A percentile compares a stretch with the other conserved stretches of the same genome.
These are phyloP conservation scores for Anthophora plumipes DNA, from an alignment of 2,888 invertebrate species.

Conservation along the genomic window DNA sequence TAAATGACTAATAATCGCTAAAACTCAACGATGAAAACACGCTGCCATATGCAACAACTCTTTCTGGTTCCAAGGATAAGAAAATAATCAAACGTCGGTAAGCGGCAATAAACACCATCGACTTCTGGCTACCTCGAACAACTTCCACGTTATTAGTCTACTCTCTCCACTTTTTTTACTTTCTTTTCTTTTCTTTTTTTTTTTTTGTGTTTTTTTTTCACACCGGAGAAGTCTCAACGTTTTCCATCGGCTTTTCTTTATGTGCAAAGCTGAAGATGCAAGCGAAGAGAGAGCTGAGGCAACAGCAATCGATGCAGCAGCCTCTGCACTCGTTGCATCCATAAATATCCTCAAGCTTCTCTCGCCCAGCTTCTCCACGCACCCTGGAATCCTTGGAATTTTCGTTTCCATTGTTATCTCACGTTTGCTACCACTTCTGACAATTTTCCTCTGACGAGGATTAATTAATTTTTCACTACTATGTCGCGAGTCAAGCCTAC, in stretches of 20 bases:
- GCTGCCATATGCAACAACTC: not conserved
- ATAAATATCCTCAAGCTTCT: constrained; percentile 61
- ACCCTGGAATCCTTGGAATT: constrained; percentile 31
- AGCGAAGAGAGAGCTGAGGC: constrained; percentile 5
- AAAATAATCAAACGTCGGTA: constrained; percentile 12
- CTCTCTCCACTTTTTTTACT: too few relatives aligned
- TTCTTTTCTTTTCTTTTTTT: too few relatives aligned
- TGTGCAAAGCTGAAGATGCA: not conserved
- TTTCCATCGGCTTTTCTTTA: not conserved
- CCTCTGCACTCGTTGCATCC: constrained; percentile 55
- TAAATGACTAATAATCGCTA: not conserved
- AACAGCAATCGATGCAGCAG: constrained; percentile 31
- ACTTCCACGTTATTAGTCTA: not conserved
- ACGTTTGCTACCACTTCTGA: not conserved
- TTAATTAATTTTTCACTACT: too few relatives aligned
- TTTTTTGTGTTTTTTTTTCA: too few relatives aligned
- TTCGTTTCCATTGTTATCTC: constrained; percentile 17
- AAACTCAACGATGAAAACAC: not conserved
- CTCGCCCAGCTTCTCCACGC: constrained; percentile 3
- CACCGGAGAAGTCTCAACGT: not conserved
- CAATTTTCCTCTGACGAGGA: not conserved
- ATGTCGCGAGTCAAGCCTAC: too few relatives aligned
- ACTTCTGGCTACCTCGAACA: not conserved
- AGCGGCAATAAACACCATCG: constrained; percentile 12
- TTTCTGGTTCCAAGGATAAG: constrained; percentile 9